Conservation (phyloP, 2,797 vertebrate genomes). For the Limnodromus scolopaceus region DNA sequence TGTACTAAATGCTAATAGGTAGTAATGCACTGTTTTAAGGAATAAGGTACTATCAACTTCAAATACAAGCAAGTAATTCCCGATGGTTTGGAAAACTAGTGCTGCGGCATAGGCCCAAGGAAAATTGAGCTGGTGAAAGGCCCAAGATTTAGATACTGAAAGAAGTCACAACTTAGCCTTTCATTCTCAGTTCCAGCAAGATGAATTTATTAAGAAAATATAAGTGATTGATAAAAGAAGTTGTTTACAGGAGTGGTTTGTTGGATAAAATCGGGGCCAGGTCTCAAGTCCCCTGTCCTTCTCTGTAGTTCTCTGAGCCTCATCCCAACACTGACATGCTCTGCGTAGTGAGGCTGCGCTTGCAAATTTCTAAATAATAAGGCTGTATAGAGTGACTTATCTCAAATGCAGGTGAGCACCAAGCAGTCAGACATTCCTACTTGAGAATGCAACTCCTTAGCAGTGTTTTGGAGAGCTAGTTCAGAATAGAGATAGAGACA, state of each 20-base stretch:
- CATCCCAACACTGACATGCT: accelerated
- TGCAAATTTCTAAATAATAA: neutral
- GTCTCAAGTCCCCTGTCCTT: neutral
- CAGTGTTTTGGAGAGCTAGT: neutral
- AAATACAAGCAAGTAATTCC: neutral
- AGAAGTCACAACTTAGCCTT: accelerated
- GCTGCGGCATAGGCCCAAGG: neutral
- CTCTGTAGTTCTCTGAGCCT: neutral
- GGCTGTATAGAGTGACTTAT: neutral
- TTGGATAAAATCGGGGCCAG: neutral
- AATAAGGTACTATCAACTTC: neutral
- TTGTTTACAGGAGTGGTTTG: neutral
- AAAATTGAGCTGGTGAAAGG: neutral
- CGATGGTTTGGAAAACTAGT: neutral
- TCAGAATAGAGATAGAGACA: neutral
- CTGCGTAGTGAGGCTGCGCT: neutral
- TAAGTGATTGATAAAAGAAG: neutral
- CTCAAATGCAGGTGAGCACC: neutral
- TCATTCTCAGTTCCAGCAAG: neutral
- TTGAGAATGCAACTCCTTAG: neutral
- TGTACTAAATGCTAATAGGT: neutral
- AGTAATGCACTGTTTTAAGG: neutral
- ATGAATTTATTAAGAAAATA: neutral
- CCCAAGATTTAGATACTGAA: neutral
- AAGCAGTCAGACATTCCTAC: accelerated